Evolutionary conservation across 2,113 vertebrate genomes (phyloP).

Genomic region (Lepus americanus): DNA sequence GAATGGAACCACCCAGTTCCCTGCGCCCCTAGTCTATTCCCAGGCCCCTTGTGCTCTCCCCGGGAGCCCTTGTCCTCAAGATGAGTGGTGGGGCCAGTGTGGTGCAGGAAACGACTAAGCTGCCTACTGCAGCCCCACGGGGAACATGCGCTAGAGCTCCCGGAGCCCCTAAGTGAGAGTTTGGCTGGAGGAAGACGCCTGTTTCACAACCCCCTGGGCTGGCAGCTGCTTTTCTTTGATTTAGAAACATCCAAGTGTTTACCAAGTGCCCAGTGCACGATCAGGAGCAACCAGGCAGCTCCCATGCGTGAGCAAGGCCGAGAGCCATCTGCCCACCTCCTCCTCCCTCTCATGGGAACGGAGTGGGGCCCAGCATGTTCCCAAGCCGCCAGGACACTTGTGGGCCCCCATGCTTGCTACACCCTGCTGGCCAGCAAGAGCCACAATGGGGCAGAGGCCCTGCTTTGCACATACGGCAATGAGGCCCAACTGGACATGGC

Average conservation of each 20-base stretch:
- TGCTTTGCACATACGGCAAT: accelerated
- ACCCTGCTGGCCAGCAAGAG: not conserved
- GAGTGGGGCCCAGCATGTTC: not conserved
- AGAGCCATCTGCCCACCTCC: not conserved
- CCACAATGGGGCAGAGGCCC: not conserved
- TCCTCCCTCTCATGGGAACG: not conserved
- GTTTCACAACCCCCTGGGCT: not conserved
- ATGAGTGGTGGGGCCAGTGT: not conserved
- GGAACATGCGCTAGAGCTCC: not conserved
- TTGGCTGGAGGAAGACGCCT: not conserved
- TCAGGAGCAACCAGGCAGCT: not conserved
- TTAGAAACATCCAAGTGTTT: not conserved
- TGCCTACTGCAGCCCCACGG: not conserved
- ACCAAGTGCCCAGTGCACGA: no score
- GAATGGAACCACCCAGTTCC: not conserved
- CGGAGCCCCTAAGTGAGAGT: accelerated
- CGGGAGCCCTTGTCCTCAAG: not conserved
- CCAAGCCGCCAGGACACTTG: no score
- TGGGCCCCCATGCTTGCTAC: not conserved
- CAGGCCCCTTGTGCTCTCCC: no score
- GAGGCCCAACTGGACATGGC: not conserved
- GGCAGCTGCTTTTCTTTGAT: not conserved
- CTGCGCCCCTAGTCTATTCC: not conserved
- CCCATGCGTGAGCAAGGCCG: accelerated
- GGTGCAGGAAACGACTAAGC: no score